These are phyloP conservation scores for Nannospalax galili DNA, from an alignment of 2,113 vertebrate genomes.

Conservation along the genomic window DNA sequence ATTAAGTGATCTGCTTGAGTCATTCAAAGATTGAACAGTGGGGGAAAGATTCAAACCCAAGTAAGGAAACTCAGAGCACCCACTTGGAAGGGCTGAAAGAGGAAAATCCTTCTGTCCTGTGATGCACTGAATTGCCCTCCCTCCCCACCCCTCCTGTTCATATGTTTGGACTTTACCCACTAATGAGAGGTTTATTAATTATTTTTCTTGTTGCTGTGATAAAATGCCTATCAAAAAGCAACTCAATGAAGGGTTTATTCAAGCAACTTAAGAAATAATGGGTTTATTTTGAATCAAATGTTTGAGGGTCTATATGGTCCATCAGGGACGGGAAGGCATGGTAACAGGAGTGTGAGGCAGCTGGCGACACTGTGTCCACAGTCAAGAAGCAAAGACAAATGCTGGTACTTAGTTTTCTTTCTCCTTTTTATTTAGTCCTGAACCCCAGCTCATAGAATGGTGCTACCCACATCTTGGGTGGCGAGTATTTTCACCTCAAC, in stretches of 20 bases:
- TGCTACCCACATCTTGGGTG: not conserved
- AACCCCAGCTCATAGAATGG: no score
- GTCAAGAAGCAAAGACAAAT: not conserved
- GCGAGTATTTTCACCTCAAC: not conserved
- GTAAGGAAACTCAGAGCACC: not conserved
- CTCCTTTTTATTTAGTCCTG: not conserved
- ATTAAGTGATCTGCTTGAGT: not conserved
- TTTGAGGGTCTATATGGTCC: not conserved
- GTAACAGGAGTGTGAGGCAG: not conserved
- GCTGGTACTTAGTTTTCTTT: not conserved
- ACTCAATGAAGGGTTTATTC: not conserved
- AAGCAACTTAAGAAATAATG: not conserved
- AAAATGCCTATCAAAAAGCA: not conserved
- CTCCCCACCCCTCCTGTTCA: not conserved
- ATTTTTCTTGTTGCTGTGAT: not conserved
- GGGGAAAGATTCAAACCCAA: not conserved
- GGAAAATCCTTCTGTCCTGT: not conserved
- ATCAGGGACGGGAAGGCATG: not conserved
- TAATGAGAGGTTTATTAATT: not conserved
- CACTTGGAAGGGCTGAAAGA: not conserved
- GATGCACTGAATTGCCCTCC: not conserved
- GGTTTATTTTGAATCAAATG: not conserved
- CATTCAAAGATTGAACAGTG: not conserved
- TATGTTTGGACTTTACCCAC: not conserved
- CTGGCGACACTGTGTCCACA: not conserved